Conservation (phyloP, 2,797 vertebrate genomes). For the Anguilla megastoma region DNA sequence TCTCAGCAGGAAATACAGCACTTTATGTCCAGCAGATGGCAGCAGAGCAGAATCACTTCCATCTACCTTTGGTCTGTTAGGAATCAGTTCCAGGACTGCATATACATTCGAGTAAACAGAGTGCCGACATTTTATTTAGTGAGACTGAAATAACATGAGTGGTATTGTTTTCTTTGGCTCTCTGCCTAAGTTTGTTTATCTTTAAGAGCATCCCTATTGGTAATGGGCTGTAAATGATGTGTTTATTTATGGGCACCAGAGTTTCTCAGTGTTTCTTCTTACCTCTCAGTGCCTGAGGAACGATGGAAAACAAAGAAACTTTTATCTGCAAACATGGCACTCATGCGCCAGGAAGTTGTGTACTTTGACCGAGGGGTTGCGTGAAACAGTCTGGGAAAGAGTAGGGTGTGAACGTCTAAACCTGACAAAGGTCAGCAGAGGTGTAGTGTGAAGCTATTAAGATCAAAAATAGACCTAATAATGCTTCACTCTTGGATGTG, state of each 20-base stretch:
- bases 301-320: slow-evolving; percentile 26
- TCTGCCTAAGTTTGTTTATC: background rate
- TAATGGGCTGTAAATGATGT: background rate
- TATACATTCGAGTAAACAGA: background rate
- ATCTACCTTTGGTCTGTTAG: background rate
- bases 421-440: background rate
- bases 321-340: slow-evolving; percentile 20
- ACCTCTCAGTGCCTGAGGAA: slow-evolving; percentile 31
- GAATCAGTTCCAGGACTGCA: background rate
- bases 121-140: background rate
- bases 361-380: slow-evolving; percentile 4
- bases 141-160: background rate
- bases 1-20: background rate
- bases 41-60: slow-evolving; percentile 19
- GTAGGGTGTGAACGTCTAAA: background rate
- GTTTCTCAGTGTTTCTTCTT: slow-evolving; percentile 28
- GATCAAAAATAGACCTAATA: background rate
- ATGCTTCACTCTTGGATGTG: background rate
- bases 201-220: background rate
- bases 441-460: background rate
- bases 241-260: background rate
- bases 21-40: slow-evolving; percentile 31
- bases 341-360: background rate
- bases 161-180: background rate
- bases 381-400: background rate